These are phyloP conservation scores for Mycogona germanica DNA, from an alignment of 2,888 invertebrate genomes.

Conservation along the genomic window DNA sequence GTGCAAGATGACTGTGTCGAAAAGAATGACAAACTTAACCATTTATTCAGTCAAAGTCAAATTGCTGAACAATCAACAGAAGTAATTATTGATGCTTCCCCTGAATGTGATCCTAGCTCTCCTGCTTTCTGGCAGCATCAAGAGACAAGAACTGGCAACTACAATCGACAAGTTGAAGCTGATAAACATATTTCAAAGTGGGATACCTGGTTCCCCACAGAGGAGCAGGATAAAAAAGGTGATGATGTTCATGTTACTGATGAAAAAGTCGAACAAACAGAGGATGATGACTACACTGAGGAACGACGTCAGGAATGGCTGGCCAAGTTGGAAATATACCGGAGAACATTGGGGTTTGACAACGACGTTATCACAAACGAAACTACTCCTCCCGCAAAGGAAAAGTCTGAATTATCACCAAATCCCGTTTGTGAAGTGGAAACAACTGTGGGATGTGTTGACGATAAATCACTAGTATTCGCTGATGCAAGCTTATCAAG, in stretches of 20 bases:
- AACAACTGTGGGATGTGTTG: no score
- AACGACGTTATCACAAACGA: no score
- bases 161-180: no score
- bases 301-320: slow-evolving; percentile 9
- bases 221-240: background rate
- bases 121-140: background rate
- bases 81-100: background rate
- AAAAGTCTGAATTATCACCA: no score
- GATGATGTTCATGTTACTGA: background rate
- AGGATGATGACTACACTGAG: slow-evolving; percentile 7
- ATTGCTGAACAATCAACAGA: no score
- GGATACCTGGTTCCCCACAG: no score
- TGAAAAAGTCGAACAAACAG: background rate
- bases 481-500: no score
- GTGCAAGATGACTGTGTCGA: background rate
- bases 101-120: background rate
- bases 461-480: no score
- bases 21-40: background rate
- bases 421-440: no score
- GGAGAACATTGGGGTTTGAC: slow-evolving; percentile 13
- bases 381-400: no score
- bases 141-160: background rate
- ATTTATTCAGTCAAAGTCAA: background rate
- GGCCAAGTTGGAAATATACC: slow-evolving; percentile 16
- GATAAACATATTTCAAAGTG: no score